Percentiles rank a stretch among this genome's conserved stretches.
phyloP scores from a whole-genome alignment of 2,113 vertebrate genomes.

The Mobula hypostoma region DNA sequence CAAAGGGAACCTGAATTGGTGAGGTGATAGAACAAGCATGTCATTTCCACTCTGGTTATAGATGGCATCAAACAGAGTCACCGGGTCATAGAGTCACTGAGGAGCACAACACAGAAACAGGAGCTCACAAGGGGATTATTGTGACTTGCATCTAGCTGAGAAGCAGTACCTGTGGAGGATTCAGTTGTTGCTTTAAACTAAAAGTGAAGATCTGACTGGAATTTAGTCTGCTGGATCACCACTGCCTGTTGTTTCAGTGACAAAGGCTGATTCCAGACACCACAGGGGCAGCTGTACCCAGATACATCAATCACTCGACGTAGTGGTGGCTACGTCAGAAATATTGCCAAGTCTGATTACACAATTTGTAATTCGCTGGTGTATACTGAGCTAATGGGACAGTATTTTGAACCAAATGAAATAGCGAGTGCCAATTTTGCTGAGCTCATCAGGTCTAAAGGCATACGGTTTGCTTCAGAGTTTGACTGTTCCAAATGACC shows the following conservation, averaged over 20 bases:
- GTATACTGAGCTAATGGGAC: too few species aligned
- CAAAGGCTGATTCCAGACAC: background rate
- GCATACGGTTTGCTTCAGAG: too few species aligned
- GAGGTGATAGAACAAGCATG: background rate
- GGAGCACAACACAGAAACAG: too few species aligned
- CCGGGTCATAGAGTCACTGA: too few species aligned
- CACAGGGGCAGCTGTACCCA: background rate
- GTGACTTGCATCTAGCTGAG: background rate
- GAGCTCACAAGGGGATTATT: background rate
- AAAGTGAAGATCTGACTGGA: background rate
- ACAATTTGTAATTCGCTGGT: too few species aligned
- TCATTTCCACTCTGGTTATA: background rate
- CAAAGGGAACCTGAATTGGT: background rate
- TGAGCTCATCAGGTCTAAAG: too few species aligned
- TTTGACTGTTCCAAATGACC: too few species aligned
- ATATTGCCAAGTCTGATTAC: too few species aligned
- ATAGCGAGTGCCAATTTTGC: too few species aligned
- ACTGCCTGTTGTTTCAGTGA: background rate
- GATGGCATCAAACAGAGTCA: background rate
- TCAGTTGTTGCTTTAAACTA: background rate
- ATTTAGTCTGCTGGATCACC: background rate
- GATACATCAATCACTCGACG: background rate
- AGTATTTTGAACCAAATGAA: too few species aligned
- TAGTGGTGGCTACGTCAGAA: too few species aligned
- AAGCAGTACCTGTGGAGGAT: background rate